These are phyloP conservation scores for Macrochelys suwanniensis DNA, from an alignment of 2,797 vertebrate genomes.

Conservation along the genomic window DNA sequence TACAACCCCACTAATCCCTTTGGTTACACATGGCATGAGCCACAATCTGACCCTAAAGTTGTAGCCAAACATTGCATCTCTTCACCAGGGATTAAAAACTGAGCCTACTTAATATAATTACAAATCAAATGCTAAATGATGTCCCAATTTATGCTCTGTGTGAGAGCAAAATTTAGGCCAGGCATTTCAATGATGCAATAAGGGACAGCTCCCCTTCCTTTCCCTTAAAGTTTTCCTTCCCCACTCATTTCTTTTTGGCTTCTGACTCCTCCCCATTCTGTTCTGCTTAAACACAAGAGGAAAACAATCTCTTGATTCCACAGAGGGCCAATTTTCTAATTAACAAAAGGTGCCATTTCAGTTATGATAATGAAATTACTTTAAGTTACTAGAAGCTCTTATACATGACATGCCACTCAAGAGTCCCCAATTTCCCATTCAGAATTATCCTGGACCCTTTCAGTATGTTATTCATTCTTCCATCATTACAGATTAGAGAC, in stretches of 20 bases:
- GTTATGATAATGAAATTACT: background rate
- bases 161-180: background rate
- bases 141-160: background rate
- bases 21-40: background rate
- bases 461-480: background rate
- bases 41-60: background rate
- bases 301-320: background rate
- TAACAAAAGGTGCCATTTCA: background rate
- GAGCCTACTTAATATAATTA: background rate
- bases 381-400: background rate
- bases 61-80: background rate
- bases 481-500: background rate
- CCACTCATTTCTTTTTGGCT: background rate
- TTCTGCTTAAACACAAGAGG: background rate
- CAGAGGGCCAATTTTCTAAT: background rate
- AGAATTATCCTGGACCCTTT: background rate
- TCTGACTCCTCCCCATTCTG: background rate
- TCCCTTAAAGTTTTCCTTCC: background rate
- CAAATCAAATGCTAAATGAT: background rate
- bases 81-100: background rate
- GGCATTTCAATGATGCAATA: background rate
- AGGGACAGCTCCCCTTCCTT: fast-evolving
- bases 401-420: background rate
- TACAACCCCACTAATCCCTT: background rate
- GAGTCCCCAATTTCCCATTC: background rate